Conservation (phyloP, 1,140 invertebrate genomes). For the Psilanteris sp. region DNA sequence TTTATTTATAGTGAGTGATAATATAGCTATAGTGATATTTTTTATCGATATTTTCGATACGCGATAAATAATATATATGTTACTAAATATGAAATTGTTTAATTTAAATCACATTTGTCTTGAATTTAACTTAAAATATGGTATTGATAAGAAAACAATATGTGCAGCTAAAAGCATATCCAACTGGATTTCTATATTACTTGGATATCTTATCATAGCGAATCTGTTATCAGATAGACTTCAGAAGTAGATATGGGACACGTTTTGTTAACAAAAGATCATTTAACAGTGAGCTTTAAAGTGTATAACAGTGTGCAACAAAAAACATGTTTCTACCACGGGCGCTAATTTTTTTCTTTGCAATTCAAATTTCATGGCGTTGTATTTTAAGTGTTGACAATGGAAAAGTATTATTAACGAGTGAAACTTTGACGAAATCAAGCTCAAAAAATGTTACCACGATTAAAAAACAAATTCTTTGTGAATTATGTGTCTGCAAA, state of each 20-base stretch:
- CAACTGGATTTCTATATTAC: constrained; percentile 18
- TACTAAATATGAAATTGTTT: too few relatives aligned
- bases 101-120: too few relatives aligned
- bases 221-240: constrained; percentile 29
- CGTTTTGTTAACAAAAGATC: constrained; percentile 7
- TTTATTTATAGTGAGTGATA: too few relatives aligned
- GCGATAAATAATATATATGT: too few relatives aligned
- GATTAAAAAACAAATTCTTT: constrained; percentile 16
- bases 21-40: too few relatives aligned
- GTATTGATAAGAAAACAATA: too few relatives aligned
- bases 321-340: constrained; percentile 5
- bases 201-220: constrained; percentile 30
- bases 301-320: neutral
- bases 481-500: constrained; percentile 56
- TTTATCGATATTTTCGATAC: too few relatives aligned
- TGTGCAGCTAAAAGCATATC: too few relatives aligned
- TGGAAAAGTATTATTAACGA: too few relatives aligned
- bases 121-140: too few relatives aligned
- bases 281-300: constrained; percentile 20
- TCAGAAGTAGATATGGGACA: constrained; percentile 18
- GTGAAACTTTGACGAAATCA: too few relatives aligned
- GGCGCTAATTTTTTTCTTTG: constrained; percentile 1
- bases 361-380: constrained; percentile 6
- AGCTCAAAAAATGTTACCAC: neutral
- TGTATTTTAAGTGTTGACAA: neutral